Base-by-base conservation (phyloP, 2,888 invertebrate genomes). In the Diarsia mendica region DNA sequence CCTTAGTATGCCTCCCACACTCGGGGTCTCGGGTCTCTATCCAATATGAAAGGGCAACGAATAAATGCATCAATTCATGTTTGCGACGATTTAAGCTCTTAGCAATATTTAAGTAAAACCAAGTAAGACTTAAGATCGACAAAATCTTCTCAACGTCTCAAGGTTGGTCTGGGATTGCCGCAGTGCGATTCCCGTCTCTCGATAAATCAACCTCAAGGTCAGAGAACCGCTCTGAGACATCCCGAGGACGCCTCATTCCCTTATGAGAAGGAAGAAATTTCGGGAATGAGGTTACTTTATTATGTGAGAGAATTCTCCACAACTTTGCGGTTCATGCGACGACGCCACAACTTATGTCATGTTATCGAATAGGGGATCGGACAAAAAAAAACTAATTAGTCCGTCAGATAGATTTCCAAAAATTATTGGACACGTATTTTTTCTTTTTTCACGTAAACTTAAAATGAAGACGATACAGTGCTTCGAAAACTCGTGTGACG, bases 131-230 rank as follows among this genome's bases (percentile, higher is more conserved):
- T 79, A 28, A 63, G 72, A 72, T 77, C 53, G 64, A 67, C 60
- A 68, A 72, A 80, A 67, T 46, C 58, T 68, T 65, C 53, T 39
- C 39, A 58, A 8, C 9, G 84, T 86, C 82, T 87, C 92, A 92
- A 92, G 92, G 91, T 86, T 74, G 67, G 68, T 89, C 84, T 85
- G 82, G 82, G 89, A 91, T 86, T 92, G 89, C 89, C 94, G 95
- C 95, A 95, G 88, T 94, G 94, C 94, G 95, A 92, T 89, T 85
- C 90, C 87, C 86, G 82, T 88, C 89, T 89, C 87, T 87, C 89
- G 86, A 93, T 92, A 93, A 91, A 91, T 93, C 90, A 90, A 79
- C 85, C 80, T 77, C 90, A 92, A 94, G 93, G 93, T 90, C 90
- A 89, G 87, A 48, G 49, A 61, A 87, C 85, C 76, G 84, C 28